phyloP scores from a whole-genome alignment of 2,113 vertebrate genomes.

The Egretta garzetta region DNA sequence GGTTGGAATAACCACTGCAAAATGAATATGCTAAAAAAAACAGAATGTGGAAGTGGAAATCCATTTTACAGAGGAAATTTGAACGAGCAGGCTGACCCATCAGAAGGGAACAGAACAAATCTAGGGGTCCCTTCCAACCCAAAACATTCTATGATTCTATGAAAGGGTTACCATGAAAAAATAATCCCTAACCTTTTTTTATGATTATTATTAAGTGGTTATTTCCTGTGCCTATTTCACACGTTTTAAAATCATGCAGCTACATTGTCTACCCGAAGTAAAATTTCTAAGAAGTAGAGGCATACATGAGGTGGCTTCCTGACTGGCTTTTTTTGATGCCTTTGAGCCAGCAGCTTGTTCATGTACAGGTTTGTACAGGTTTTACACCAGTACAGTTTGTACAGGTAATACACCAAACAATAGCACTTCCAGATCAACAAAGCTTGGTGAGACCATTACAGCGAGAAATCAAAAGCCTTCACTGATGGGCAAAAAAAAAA shows the following conservation, averaged over 20 bases:
- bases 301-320: not conserved
- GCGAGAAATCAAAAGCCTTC: not conserved
- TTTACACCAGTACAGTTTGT: no score
- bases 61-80: not conserved
- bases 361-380: no score
- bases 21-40: not conserved
- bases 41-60: not conserved
- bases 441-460: accelerated
- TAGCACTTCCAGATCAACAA: not conserved
- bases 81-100: not conserved
- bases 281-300: not conserved
- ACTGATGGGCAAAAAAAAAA: not conserved
- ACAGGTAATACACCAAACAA: no score
- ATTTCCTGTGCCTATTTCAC: not conserved
- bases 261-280: not conserved
- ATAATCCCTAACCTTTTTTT: not conserved
- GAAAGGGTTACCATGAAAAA: not conserved
- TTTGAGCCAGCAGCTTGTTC: not conserved
- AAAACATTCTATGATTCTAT: no score
- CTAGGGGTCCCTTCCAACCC: no score
- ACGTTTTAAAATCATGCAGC: not conserved
- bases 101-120: not conserved
- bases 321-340: not conserved
- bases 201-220: not conserved
- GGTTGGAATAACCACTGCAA: not conserved